Percentiles rank a stretch among this genome's conserved stretches.
Conservation (phyloP, 1,140 invertebrate genomes). For the Solenopsis fugax region DNA sequence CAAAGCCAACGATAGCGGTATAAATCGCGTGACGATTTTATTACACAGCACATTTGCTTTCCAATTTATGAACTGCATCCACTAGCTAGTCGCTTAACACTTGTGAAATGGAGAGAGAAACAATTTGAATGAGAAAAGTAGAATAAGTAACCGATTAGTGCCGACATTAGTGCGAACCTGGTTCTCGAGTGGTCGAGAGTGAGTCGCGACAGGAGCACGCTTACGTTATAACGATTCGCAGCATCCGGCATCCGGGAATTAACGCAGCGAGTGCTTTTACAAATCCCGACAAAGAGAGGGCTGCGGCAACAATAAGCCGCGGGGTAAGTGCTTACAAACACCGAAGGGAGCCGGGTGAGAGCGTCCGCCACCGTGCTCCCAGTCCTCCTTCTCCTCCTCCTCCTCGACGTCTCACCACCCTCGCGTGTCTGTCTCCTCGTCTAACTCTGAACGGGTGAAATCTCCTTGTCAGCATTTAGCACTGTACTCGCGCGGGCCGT, state of each 20-base stretch:
- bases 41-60: background rate
- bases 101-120: background rate
- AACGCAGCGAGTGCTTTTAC: constrained; percentile 81
- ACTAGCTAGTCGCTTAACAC: background rate
- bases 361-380: constrained; percentile 43
- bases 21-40: constrained; percentile 10
- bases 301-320: constrained; percentile 82
- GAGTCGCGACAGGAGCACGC: constrained; percentile 47
- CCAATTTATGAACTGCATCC: background rate
- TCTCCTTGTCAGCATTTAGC: constrained; percentile 55
- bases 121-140: background rate
- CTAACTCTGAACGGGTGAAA: constrained; percentile 55
- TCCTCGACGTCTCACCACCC: constrained; percentile 16
- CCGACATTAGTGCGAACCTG: background rate
- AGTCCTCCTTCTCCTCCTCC: background rate
- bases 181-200: constrained; percentile 36
- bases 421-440: constrained; percentile 26
- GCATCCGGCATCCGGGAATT: constrained; percentile 76
- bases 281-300: constrained; percentile 82
- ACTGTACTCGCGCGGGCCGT: constrained; percentile 23
- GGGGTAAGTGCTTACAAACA: constrained; percentile 82
- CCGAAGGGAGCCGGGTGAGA: constrained; percentile 69
- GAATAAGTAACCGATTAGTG: constrained; percentile 11
- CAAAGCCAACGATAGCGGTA: background rate
- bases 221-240: constrained; percentile 51